Evolutionary conservation across 2,888 invertebrate species (phyloP), one percentile per base, ranked within the genome.

Genomic region (Polydrusus pterygomalis): DNA sequence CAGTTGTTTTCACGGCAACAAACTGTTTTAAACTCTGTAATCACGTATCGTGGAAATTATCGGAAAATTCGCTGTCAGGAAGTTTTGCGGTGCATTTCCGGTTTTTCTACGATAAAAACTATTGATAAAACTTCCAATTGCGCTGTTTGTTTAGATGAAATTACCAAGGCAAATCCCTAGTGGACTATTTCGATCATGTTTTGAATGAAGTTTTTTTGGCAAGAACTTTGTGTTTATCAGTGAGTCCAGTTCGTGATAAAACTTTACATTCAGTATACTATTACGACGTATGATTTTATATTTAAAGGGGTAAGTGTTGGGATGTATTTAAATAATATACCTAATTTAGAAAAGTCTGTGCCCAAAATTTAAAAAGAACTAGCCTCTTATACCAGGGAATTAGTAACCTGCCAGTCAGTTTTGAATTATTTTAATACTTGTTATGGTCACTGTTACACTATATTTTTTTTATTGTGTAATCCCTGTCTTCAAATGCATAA

Each of bases 1-100:
- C 71, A 75, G 70, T 75, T 65, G 76, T 69, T 70, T 74, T 70
- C 43, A 70, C 74, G 62, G 62, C 34, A 51, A 65, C 47, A 13
- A 56, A 45, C 30, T 65, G 62, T 60, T 60, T 47, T 25, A 51
- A 49, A 11, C 5, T 34, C 25, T 25, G 34, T 60, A 18, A 38
- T 30, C 11, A 40, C 38, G 9, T 38, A 17, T 38, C 18, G 58
- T 11, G 18, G 11, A 40, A 60, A 18, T 11, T 40, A 40, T 60
- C 58, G 58, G 56, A 34, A 60, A 38, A 60, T 17, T 60, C 38
- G n/a, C 11, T 38, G 17, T 60, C n/a, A 11, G 18, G 3, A 17
- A 38, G 17, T 38, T 60, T 60, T 11, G 11, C 11, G n/a, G 17
- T 17, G 38, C 0, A 34, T 38, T 30, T 34, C 58, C 58, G 58